Percentiles rank a stretch among this genome's conserved stretches.
Conservation (phyloP, 2,113 vertebrate genomes). For the cattle (Bos taurus) region ARS-UCD2.0 NC_037337.1:102520001-102520500, state of each 20-base stretch:
- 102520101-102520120: conserved; percentile 46
- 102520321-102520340: background rate
- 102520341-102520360: background rate
- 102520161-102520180: background rate
- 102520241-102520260: background rate
- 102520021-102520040: background rate
- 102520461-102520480: background rate
- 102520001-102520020: background rate
- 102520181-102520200: background rate
- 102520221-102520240: background rate
- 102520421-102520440: background rate
- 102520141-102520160: background rate
- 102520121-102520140: conserved; percentile 36
- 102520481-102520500: background rate
- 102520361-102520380: background rate
- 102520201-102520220: background rate
- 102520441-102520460: background rate
- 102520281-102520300: background rate
- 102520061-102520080: conserved; percentile 3
- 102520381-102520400: background rate
- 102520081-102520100: conserved; percentile 45
- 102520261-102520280: background rate
- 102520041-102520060: conserved; percentile 17
- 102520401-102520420: background rate
- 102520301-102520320: background rate